These are phyloP conservation scores for Epistrophella euchroma DNA, from an alignment of 2,888 invertebrate species.

Conservation along the genomic window DNA sequence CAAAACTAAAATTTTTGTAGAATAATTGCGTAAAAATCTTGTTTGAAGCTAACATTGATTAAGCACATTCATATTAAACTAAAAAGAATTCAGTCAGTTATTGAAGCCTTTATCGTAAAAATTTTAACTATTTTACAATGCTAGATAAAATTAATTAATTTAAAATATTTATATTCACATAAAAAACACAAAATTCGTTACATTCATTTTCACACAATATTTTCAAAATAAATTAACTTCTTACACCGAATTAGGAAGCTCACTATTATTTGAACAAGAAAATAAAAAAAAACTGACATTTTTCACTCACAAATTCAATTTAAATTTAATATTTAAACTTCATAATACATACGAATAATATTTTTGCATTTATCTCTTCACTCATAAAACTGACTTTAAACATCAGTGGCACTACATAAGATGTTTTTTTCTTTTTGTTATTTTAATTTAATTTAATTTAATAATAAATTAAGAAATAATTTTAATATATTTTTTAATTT, in stretches of 20 bases:
- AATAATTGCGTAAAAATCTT: no score
- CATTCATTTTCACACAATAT: neutral
- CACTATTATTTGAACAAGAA: neutral
- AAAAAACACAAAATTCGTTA: neutral
- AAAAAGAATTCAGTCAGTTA: neutral
- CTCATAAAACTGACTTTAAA: constrained; percentile 26
- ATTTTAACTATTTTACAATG: neutral
- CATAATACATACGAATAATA: neutral
- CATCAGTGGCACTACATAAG: constrained; percentile 20
- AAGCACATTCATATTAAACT: no score
- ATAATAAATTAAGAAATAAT: no score
- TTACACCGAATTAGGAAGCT: neutral
- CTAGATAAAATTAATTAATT: neutral
- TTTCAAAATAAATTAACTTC: neutral
- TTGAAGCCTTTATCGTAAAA: neutral
- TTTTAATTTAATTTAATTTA: neutral
- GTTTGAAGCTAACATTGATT: no score
- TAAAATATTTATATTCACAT: neutral
- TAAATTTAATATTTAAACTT: neutral
- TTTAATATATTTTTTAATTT: no score
- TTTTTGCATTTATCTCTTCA: constrained; percentile 3
- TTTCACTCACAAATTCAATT: neutral
- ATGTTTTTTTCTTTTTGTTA: neutral
- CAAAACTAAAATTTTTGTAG: no score
- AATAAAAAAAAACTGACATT: neutral